Conservation (phyloP, 2,888 invertebrate genomes). For the Drosophila neutralis region DNA sequence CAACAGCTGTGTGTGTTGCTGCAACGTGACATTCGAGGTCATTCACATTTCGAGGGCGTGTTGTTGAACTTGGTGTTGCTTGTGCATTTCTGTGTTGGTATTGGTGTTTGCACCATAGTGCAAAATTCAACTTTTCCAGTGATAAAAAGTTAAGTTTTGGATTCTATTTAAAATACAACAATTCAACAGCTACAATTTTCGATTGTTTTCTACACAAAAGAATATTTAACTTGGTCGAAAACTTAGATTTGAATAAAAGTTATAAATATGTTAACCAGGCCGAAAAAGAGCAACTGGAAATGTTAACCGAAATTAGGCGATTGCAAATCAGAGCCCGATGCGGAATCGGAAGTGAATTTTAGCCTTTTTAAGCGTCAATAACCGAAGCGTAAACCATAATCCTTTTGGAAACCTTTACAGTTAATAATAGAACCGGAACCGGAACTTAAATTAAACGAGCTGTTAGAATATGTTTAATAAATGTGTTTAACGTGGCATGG, state of each 20-base stretch:
- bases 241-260: background rate
- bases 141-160: background rate
- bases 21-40: constrained; percentile 83
- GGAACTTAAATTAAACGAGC: no score
- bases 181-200: background rate
- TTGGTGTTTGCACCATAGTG: constrained; percentile 19
- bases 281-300: no score
- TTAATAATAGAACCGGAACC: no score
- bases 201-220: background rate
- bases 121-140: background rate
- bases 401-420: no score
- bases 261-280: no score
- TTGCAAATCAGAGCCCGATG: no score
- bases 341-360: no score
- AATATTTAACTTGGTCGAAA: background rate
- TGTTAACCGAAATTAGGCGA: no score
- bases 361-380: no score
- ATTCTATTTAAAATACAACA: background rate
- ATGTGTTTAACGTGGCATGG: background rate
- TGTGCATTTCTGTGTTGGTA: constrained; percentile 13
- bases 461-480: background rate
- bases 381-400: no score
- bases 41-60: constrained; percentile 84
- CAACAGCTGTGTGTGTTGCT: constrained; percentile 20
- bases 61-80: constrained; percentile 82